These are phyloP conservation scores for Drosophila athabasca DNA, from an alignment of 1,140 invertebrate species.

Conservation along the genomic window DNA sequence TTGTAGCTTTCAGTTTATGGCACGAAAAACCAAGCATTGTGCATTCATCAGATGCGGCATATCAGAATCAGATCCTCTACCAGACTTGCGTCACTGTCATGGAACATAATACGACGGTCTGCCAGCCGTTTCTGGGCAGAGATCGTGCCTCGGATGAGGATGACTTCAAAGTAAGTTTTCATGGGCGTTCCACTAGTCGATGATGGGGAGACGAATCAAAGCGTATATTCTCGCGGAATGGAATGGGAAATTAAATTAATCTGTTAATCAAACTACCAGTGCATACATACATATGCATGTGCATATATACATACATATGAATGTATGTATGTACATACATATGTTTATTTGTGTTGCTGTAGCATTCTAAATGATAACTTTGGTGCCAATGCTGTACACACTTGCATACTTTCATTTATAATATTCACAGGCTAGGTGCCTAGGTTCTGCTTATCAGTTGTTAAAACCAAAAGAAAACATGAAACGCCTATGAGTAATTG, in stretches of 20 bases:
- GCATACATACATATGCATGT: not conserved
- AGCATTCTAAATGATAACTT: not conserved
- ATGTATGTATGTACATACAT: too few species aligned
- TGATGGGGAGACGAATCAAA: too few species aligned
- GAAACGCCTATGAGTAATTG: slow-evolving; percentile 31
- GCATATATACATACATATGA: too few species aligned
- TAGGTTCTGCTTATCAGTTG: slow-evolving; percentile 22
- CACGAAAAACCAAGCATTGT: too few species aligned
- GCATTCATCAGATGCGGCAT: not conserved
- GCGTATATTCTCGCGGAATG: too few species aligned
- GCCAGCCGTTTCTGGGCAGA: slow-evolving; percentile 69
- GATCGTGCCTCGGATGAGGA: slow-evolving; percentile 67
- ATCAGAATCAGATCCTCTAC: slow-evolving; percentile 80
- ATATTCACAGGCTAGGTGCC: not conserved
- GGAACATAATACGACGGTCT: slow-evolving; percentile 66
- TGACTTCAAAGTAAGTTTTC: slow-evolving; percentile 58
- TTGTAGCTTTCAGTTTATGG: not conserved
- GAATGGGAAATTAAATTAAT: too few species aligned
- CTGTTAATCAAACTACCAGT: not conserved
- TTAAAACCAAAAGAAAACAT: slow-evolving; percentile 29
- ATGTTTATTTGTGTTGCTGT: too few species aligned
- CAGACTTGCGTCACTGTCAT: slow-evolving; percentile 71
- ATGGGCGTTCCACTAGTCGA: not conserved
- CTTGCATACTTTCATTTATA: too few species aligned
- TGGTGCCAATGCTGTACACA: not conserved